Base-by-base conservation (phyloP, 2,888 invertebrate genomes). In the Mechanitis messenoides region DNA sequence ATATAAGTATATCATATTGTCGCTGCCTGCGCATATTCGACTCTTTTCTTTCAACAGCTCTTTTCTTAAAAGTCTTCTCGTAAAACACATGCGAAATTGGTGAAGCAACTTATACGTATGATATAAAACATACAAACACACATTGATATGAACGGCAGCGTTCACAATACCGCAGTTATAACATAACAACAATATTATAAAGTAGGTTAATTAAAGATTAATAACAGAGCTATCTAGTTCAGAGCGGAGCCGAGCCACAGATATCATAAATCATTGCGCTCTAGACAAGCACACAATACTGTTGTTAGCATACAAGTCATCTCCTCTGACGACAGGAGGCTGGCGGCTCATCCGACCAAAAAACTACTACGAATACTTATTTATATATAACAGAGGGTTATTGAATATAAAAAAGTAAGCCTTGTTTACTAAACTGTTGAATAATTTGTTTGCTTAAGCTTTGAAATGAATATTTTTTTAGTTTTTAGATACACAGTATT, bases 211-310 rank as follows among this genome's bases (percentile, higher is more conserved):
- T 50, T 33, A 53, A 45, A 47, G 45, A 50, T 45, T 46, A 38
- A 54, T 56, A 33, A 35, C 20, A 53, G 45, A 58, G 33, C 20
- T 53, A 58, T 50, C 6, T 31, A 50, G 50, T 50, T 31, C 50
- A 50, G 31, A 31, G 20, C 47, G n/a, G 28, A n/a, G 50, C 31
- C 50, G 9, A n/a, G 3, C 9, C 50, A 3, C 9, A 59, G 64
- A 68, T 61, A 68, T 74, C 75, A 85, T 85, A 83, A 87, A 87
- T 85, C 84, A 85, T 73, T 73, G 69, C 68, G 33, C 69, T 73
- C 74, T 76, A 77, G 78, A 81, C 77, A 79, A 79, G 76, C 76
- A 80, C 81, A 83, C 81, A 84, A 84, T 81, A 70, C 79, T 82
- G 82, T 86, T 83, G 35, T 6, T 6, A 35, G 35, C 6, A 3